A percentile compares a stretch with the other conserved stretches of the same genome.
phyloP scores from a whole-genome alignment of 2,113 vertebrate genomes.

The Myrmecobius fasciatus region DNA sequence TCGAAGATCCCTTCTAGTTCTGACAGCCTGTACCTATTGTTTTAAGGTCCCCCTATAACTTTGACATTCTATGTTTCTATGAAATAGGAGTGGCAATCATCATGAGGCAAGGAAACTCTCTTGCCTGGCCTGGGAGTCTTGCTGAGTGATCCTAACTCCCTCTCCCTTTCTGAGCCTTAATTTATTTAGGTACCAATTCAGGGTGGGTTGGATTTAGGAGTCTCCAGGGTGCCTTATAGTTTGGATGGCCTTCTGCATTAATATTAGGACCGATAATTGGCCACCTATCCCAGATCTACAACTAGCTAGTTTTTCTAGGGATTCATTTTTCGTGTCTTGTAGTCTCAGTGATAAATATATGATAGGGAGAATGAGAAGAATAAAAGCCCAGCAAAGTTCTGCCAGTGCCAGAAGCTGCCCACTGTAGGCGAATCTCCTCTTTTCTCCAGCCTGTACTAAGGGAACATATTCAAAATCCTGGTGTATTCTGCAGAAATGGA shows the following conservation, averaged over 20 bases:
- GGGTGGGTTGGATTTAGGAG: not conserved
- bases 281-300: not conserved
- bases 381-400: not conserved
- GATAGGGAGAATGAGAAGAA: constrained; percentile 11
- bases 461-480: constrained; percentile 57
- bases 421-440: constrained; percentile 30
- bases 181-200: not conserved
- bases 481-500: constrained; percentile 62
- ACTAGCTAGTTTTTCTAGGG: not conserved
- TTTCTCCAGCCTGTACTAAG: constrained; percentile 55
- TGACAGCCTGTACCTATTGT: not conserved
- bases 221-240: not conserved
- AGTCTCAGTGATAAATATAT: not conserved
- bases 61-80: not conserved
- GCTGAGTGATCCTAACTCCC: not conserved
- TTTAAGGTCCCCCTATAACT: not conserved
- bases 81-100: not conserved
- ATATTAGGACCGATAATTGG: not conserved
- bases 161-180: not conserved
- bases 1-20: not conserved
- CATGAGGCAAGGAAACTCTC: not conserved
- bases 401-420: constrained; percentile 18
- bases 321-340: not conserved
- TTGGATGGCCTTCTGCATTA: not conserved
- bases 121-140: not conserved